Base-by-base conservation (phyloP, 2,888 invertebrate genomes). In the Tetragnatha montana region DNA sequence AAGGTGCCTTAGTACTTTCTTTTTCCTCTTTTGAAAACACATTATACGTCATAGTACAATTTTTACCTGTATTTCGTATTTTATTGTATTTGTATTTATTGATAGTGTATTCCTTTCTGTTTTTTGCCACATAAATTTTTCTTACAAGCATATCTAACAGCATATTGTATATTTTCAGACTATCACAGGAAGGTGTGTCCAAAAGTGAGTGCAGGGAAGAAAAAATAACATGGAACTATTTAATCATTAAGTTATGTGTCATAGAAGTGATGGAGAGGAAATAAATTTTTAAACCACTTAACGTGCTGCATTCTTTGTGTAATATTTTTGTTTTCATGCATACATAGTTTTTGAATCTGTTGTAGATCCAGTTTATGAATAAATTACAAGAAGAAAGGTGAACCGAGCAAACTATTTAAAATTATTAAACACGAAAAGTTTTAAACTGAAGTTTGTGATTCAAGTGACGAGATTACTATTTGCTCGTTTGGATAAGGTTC, bases 101-200 rank as follows among this genome's bases (percentile, higher is more conserved):
- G n/a, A 68, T 35, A 2, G 4, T 35, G 35, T 35, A 35, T 1
- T 35, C 35, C 35, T 35, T 4, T 35, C 35, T 35, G 35, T 35
- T 35, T 35, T 2, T 2, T 2, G 35, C 35, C 35, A 35, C 1
- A 35, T 35, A 35, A 35, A n/a, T 4, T 35, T 35, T 35, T 35
- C 35, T 35, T 4, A 35, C 35, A 35, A 35, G 35, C 35, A 35
- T 35, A 4, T 35, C 35, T 35, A 35, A 35, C 4, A 35, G 4
- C 35, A 35, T 35, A 35, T 35, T 19, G 51, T 79, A 49, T 70
- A 47, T 70, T 81, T 81, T 70, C 70, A 81, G 81, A 8, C 70
- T 47, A 17, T 81, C 47, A 35, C n/a, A 35, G 81, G 81, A 22
- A 81, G 12, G 35, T 81, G 81, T n/a, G 81, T 81, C 19, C 70